Conservation (phyloP, 2,888 invertebrate species). For the Slavum lentiscoides region DNA sequence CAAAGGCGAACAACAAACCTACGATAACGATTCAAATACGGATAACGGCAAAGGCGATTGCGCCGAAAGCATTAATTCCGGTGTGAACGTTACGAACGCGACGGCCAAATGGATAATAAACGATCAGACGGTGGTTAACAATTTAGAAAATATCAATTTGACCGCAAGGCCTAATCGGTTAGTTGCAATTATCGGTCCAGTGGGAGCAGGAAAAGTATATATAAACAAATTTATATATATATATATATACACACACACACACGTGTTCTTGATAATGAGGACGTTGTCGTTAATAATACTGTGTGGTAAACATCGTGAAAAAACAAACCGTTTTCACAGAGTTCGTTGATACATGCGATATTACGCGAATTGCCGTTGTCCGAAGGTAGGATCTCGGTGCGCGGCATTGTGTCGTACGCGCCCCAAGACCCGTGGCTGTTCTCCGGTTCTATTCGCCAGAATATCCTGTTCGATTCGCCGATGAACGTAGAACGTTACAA, state of each 20-base stretch:
- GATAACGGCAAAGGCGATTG: too few species aligned
- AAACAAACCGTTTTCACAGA: constrained; percentile 60
- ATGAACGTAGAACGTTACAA: constrained; percentile 72
- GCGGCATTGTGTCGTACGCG: constrained; percentile 76
- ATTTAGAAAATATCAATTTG: constrained; percentile 64
- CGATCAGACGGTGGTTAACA: constrained; percentile 61
- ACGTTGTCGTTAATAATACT: too few species aligned
- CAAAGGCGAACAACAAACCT: constrained; percentile 56
- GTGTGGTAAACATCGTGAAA: neutral
- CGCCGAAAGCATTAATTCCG: constrained; percentile 57
- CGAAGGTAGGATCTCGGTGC: constrained; percentile 68
- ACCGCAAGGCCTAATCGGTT: constrained; percentile 66
- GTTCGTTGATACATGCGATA: constrained; percentile 72
- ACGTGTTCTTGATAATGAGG: too few species aligned
- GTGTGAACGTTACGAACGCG: constrained; percentile 61
- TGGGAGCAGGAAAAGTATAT: constrained; percentile 73
- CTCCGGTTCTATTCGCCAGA: constrained; percentile 82
- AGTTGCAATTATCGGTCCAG: constrained; percentile 74
- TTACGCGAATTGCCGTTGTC: constrained; percentile 76
- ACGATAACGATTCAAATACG: too few species aligned
- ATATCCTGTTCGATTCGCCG: constrained; percentile 84
- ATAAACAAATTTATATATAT: too few species aligned
- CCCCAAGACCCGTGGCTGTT: constrained; percentile 88
- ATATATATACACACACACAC: too few species aligned
- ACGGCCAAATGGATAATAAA: constrained; percentile 63